phyloP scores from a whole-genome alignment of 2,113 vertebrate genomes.

The Zapus hudsonius region DNA sequence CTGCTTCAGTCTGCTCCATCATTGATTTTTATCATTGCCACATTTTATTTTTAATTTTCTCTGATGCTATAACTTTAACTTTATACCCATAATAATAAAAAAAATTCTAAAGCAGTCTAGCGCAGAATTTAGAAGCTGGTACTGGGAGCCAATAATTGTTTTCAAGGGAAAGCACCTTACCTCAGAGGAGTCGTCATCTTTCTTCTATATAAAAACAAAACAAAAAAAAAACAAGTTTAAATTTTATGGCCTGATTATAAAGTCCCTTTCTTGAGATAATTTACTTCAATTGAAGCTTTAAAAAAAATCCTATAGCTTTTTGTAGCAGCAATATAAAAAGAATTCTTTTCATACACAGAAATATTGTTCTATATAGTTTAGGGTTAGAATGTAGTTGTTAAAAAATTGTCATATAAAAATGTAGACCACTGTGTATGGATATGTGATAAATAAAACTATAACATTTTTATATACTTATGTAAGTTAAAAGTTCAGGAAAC shows the following conservation, averaged over 20 bases:
- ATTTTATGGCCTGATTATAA: not conserved
- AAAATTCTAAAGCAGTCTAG: not conserved
- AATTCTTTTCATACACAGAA: not conserved
- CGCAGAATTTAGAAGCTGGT: not conserved
- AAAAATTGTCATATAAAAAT: not conserved
- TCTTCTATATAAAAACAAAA: not conserved
- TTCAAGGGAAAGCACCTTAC: not conserved
- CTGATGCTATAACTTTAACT: not conserved
- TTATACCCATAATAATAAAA: not conserved
- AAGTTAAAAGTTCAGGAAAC: not conserved
- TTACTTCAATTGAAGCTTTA: not conserved
- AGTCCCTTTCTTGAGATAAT: not conserved
- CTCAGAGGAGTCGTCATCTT: not conserved
- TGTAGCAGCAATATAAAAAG: not conserved
- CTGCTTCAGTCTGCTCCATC: not conserved
- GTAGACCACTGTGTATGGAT: not conserved
- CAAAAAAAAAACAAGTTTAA: not conserved
- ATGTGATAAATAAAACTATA: not conserved
- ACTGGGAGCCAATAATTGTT: not conserved
- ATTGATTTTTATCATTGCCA: not conserved
- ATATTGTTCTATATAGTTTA: not conserved
- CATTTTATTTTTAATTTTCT: not conserved
- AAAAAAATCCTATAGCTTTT: not conserved
- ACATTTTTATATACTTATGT: not conserved
- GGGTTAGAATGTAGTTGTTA: not conserved